Evolutionary conservation across 2,797 vertebrate genomes (phyloP).

Genomic region (Pteropus rufus): DNA sequence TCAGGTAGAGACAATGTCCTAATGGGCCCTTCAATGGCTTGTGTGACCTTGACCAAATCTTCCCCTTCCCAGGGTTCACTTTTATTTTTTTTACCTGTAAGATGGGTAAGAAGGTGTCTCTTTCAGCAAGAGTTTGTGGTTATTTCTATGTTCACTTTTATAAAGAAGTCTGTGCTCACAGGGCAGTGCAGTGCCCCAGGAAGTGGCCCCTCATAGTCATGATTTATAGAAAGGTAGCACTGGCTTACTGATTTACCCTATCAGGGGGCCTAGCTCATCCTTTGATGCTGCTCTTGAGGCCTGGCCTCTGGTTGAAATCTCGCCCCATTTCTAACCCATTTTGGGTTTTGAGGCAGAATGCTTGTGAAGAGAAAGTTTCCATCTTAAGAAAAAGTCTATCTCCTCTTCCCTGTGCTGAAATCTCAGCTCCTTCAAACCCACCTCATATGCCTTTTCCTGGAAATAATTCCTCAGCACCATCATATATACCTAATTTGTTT

Average conservation of each 20-base stretch:
- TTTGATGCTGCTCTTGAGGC: neutral
- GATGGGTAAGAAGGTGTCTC: neutral
- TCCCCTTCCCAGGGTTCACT: neutral
- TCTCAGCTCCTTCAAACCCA: neutral
- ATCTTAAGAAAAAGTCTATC: neutral
- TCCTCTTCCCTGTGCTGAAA: neutral
- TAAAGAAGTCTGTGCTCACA: neutral
- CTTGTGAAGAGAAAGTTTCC: neutral
- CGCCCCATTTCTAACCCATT: neutral
- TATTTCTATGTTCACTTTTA: neutral
- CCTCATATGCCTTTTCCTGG: neutral
- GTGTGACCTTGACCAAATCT: neutral
- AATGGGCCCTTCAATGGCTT: neutral
- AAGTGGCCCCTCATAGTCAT: neutral
- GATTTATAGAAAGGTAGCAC: neutral
- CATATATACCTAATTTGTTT: neutral
- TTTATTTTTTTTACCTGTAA: neutral
- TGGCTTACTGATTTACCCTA: neutral
- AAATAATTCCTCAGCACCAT: neutral
- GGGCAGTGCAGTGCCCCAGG: neutral
- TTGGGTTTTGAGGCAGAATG: neutral
- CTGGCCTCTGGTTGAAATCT: neutral
- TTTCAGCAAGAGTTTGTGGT: neutral
- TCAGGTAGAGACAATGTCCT: neutral
- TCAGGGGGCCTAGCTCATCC: neutral